A percentile compares a stretch with the other conserved stretches of the same genome.
Evolutionary conservation across 2,888 invertebrate species (phyloP).

Genomic region (Glaucopsyche alexis): DNA sequence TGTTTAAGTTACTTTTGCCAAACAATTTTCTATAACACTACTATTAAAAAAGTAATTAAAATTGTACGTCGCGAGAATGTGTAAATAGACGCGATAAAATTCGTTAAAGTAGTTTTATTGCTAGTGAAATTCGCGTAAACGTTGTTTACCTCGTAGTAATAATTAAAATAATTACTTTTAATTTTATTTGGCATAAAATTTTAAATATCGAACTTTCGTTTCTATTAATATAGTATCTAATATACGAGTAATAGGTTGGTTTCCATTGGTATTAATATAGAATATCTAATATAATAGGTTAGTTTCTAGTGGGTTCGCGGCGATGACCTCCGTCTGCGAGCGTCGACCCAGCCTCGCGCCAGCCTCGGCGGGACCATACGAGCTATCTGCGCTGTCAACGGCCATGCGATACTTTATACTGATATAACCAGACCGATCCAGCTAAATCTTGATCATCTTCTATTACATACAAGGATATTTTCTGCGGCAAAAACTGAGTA

Average conservation of each 20-base stretch:
- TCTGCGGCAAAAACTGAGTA: not conserved
- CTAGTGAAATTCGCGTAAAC: not conserved
- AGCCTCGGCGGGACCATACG: slow-evolving; percentile 35
- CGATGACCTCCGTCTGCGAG: slow-evolving; percentile 69
- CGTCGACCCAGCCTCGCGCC: slow-evolving; percentile 61
- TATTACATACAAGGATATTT: not conserved
- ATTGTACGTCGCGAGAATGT: not conserved
- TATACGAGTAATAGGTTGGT: slow-evolving; percentile 18
- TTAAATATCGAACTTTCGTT: not conserved
- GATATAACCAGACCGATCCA: not conserved
- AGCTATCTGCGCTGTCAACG: slow-evolving; percentile 31
- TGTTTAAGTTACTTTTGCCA: too few relatives aligned
- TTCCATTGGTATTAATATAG: slow-evolving; percentile 34
- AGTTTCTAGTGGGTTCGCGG: slow-evolving; percentile 49
- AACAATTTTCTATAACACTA: not conserved
- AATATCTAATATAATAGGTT: slow-evolving; percentile 23
- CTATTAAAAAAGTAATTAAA: not conserved
- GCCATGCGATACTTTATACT: slow-evolving; percentile 12
- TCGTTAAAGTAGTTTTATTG: slow-evolving; percentile 3
- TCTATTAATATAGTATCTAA: slow-evolving; percentile 13
- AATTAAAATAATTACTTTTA: slow-evolving; percentile 6
- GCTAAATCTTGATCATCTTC: not conserved
- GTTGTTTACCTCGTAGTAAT: not conserved
- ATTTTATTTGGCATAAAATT: not conserved
- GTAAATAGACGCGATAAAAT: slow-evolving; percentile 1